phyloP scores from a whole-genome alignment of 1,140 invertebrate species.

The Lysiphlebus fabarum region DNA sequence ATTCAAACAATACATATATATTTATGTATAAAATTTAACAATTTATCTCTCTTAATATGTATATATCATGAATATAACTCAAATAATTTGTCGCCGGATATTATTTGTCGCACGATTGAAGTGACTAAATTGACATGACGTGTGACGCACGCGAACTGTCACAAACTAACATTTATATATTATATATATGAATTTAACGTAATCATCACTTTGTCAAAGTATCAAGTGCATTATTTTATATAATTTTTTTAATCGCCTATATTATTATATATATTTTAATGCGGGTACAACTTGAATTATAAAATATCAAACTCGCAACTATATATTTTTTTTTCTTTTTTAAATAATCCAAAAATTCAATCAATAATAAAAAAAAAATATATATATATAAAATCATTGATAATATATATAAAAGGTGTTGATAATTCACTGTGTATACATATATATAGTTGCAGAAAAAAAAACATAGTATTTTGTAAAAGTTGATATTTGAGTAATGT shows the following conservation, averaged over 20 bases:
- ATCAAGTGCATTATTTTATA: constrained; percentile 46
- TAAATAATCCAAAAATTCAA: no score
- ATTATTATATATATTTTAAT: no score
- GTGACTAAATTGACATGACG: constrained; percentile 53
- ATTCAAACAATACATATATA: no score
- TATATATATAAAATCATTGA: no score
- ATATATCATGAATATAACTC: constrained; percentile 35
- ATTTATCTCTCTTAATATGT: constrained; percentile 7
- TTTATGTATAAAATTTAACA: no score
- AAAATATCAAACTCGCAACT: no score
- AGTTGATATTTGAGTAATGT: no score
- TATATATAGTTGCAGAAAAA: constrained; percentile 13
- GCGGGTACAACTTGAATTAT: no score
- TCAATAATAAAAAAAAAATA: no score
- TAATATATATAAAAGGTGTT: no score
- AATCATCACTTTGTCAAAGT: constrained; percentile 51
- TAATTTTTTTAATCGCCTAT: not conserved
- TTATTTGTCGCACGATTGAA: constrained; percentile 42
- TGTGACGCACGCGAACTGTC: constrained; percentile 51
- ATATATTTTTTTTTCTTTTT: no score
- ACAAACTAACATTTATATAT: constrained; percentile 6
- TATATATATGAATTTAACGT: constrained; percentile 39
- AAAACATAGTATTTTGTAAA: no score
- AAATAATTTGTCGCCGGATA: constrained; percentile 55
- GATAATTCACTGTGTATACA: not conserved